Base-by-base conservation (phyloP, 1,140 invertebrate genomes). In the Heliconius hermathena region DNA sequence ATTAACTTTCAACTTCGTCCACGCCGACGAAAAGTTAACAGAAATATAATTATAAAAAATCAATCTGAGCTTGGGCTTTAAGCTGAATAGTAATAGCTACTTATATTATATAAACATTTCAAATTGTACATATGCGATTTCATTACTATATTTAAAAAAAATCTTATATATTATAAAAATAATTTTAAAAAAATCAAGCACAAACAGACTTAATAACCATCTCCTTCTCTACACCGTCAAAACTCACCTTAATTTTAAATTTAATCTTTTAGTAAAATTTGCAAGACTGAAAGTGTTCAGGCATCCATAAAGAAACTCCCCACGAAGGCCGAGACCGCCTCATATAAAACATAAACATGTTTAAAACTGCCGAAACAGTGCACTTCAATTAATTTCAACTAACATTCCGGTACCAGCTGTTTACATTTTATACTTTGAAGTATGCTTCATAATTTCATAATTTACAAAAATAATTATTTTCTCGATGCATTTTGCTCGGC, bases 401-500 rank as follows among this genome's bases (percentile, higher is more conserved):
- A 72, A 72, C 71, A 36, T 72, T 72, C 38, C 29, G 18, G 36
- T 38, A 71, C 70, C 33, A n/a, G 20, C 13, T 72, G 71, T 72
- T 36, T 72, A 72, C 26, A 66, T 66, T 66, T 66, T 66, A 29
- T 29, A 66, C 26, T 66, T 66, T 66, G 26, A 29, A 66, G 60
- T 22, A 2, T 66, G 4, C 60, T 66, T 66, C 60, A 66, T 70
- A 76, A 76, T 76, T 49, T 46, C 60, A 66, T 70, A 76, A 76
- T 76, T 49, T 46, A 36, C 76, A 71, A 71, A 70, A 77, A 77
- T 80, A 80, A 80, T 80, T 76, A 80, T 80, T 80, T 71, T 52
- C 54, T 60, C 79, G 70, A 77, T 72, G 66, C 46, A 52, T 72
- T 77, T 71, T 41, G 29, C 73, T 78, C 77, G 78, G 78, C 78